These are phyloP conservation scores for Tupiocoris notatus DNA, from an alignment of 2,888 invertebrate species.

Conservation along the genomic window DNA sequence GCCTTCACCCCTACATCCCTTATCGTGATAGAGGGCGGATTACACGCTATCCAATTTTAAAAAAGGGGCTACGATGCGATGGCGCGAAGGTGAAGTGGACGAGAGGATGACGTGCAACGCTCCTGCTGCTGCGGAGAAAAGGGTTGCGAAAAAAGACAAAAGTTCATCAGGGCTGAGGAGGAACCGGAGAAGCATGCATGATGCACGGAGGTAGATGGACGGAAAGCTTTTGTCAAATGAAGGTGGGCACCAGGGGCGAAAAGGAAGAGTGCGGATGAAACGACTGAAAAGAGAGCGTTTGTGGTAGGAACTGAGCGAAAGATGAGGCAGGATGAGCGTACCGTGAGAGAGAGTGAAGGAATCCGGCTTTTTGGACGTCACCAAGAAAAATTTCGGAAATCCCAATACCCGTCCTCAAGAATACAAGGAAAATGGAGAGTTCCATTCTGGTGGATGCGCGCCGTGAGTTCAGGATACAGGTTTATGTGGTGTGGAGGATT, in stretches of 20 bases:
- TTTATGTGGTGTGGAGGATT: neutral
- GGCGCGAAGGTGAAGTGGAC: neutral
- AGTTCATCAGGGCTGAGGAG: constrained; percentile 32
- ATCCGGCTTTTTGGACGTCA: constrained; percentile 16
- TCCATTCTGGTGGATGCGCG: constrained; percentile 2
- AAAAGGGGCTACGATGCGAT: constrained; percentile 2
- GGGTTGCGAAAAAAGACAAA: constrained; percentile 7
- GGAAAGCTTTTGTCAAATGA: constrained; percentile 38
- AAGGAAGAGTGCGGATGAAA: neutral
- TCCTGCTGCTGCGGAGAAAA: neutral
- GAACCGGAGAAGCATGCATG: constrained; percentile 5
- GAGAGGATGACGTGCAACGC: neutral
- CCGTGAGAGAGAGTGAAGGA: constrained; percentile 14
- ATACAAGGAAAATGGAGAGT: constrained; percentile 20
- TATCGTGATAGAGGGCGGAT: constrained; percentile 16
- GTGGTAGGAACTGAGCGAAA: neutral
- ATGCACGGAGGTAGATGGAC: neutral
- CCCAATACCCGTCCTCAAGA: constrained; percentile 38
- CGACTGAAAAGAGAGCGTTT: neutral
- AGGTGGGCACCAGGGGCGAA: constrained; percentile 2
- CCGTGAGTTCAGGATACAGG: neutral
- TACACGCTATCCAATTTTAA: constrained; percentile 38
- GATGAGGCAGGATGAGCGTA: neutral
- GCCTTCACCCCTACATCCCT: constrained; percentile 6
- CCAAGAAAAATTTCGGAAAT: constrained; percentile 41